Evolutionary conservation across 1,140 invertebrate species (phyloP).

Genomic region (Phymorhynchus buccinoides): DNA sequence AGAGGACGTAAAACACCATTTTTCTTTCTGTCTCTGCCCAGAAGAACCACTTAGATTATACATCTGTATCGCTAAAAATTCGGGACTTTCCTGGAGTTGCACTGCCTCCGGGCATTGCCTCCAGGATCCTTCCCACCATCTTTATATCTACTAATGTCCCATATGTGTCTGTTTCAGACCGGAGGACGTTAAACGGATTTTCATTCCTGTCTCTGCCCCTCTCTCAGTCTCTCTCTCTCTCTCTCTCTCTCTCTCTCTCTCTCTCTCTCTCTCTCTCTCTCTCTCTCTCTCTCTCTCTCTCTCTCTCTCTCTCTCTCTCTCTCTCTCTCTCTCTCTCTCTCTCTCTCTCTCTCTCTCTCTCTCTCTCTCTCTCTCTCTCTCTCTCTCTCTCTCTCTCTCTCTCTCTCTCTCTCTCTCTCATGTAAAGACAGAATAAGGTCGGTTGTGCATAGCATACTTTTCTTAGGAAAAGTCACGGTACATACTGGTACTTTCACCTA

Average conservation of each 20-base stretch:
- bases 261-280: constrained; percentile 6
- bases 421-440: too few species aligned
- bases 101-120: too few species aligned
- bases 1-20: too few species aligned
- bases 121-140: too few species aligned
- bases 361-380: constrained; percentile 3
- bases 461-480: neutral
- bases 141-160: too few species aligned
- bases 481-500: neutral
- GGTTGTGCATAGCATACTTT: neutral
- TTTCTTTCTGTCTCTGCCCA: too few species aligned
- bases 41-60: too few species aligned
- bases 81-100: too few species aligned
- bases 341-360: neutral
- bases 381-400: neutral
- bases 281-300: neutral
- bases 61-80: too few species aligned
- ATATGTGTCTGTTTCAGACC: too few species aligned
- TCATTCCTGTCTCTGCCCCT: neutral
- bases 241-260: neutral
- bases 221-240: constrained; percentile 14
- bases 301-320: constrained; percentile 11
- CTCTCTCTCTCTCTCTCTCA: constrained; percentile 3
- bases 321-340: neutral
- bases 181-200: too few species aligned